Percentiles rank a stretch among this genome's conserved stretches.
These are phyloP conservation scores for Sitophilus oryzae DNA, from an alignment of 1,140 invertebrate genomes.

Conservation along the genomic window DNA sequence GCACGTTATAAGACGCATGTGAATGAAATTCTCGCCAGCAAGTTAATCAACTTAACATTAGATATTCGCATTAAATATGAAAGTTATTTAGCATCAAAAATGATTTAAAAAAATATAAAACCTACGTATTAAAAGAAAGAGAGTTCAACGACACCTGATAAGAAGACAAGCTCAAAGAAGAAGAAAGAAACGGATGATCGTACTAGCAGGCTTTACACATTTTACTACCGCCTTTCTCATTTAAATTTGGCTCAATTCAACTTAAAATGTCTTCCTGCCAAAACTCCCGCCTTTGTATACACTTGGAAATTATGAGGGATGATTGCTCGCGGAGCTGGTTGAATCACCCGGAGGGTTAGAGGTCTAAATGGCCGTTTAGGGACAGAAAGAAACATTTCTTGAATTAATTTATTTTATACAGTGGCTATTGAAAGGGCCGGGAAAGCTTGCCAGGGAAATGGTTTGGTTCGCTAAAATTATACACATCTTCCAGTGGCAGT, in stretches of 20 bases:
- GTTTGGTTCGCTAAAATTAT: neutral
- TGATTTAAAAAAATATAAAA: too few relatives aligned
- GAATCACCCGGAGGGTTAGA: slow-evolving; percentile 7
- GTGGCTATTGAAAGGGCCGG: neutral
- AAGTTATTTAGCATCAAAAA: too few relatives aligned
- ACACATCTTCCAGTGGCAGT: neutral
- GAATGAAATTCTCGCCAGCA: too few relatives aligned
- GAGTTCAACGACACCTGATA: slow-evolving; percentile 16
- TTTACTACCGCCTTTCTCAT: slow-evolving; percentile 21
- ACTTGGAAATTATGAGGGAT: slow-evolving; percentile 10
- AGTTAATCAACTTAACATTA: too few relatives aligned
- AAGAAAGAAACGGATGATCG: neutral
- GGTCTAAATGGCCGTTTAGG: slow-evolving; percentile 10
- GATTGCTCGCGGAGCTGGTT: slow-evolving; percentile 3
- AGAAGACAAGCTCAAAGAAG: slow-evolving; percentile 12
- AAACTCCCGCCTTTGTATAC: slow-evolving; percentile 14
- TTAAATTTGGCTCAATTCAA: slow-evolving; percentile 23
- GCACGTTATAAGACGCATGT: too few relatives aligned
- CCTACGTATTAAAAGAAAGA: slow-evolving; percentile 15
- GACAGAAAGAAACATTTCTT: slow-evolving; percentile 4
- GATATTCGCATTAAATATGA: too few relatives aligned
- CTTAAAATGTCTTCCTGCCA: slow-evolving; percentile 14
- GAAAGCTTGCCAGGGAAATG: neutral
- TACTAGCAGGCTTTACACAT: slow-evolving; percentile 5
- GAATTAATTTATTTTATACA: slow-evolving; percentile 11